Base-by-base conservation (phyloP, 2,113 vertebrate genomes). In the Cyprinodon brontotheroides region DNA sequence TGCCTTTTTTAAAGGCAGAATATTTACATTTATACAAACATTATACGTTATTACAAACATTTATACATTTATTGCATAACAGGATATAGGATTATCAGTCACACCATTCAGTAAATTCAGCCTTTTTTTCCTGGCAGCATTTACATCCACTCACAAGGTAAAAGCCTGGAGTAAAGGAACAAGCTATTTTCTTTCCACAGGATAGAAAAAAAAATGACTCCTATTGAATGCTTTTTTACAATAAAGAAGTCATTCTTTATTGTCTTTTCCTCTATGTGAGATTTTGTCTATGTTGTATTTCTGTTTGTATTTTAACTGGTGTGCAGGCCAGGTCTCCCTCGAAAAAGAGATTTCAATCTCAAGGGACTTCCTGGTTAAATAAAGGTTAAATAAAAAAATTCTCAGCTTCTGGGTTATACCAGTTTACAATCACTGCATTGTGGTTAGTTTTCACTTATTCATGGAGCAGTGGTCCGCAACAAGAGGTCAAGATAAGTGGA, bases 401-500 rank as follows among this genome's bases (percentile, higher is more conserved):
- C 41, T 63, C 20, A 47, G 2, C 36, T 63, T 53, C 4, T 68
- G 4, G 0, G n/a, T 48, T 62, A 15, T 41, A 40, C 20, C 68
- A 15, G 43, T 29, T 77, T 47, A 80, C 71, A 83, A 37, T 84
- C 4, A 1, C 36, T 65, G 38, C 75, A 22, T 67, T 75, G 41
- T 68, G 53, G 59, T 53, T 69, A 8, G 70, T 65, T 70, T 80
- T 36, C 65, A 65, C 17, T n/a, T 14, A 61, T 40, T 78, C 17
- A 1, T 72, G 13, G 60, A 63, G 63, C 70, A 80, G 14, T 74
- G 50, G 60, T 65, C 64, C n/a, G 0, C 39, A 70, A 74, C 36
- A 74, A 41, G 69, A n/a, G 43, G 66, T 70, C 38, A 61, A 77
- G 65, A 65, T 84, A 74, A 83, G 72, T 66, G 39, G 10, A 50